A percentile compares a stretch with the other conserved stretches of the same genome.
These are phyloP conservation scores for Gymnothorax javanicus DNA, from an alignment of 2,797 vertebrate species.

Conservation along the genomic window DNA sequence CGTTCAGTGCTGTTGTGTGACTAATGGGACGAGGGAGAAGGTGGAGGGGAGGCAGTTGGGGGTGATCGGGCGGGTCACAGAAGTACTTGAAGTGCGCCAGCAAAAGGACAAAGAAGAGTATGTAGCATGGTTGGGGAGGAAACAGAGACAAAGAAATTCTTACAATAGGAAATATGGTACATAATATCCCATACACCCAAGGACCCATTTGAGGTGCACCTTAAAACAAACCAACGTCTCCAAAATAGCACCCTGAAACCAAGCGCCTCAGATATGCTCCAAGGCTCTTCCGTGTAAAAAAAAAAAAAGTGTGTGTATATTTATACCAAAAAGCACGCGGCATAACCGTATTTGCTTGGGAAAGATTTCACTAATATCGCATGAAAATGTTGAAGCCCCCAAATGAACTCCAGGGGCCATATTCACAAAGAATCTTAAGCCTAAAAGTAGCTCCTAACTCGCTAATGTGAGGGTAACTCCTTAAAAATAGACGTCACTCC, in stretches of 20 bases:
- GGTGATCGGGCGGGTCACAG: slow-evolving; percentile 24
- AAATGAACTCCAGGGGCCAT: background rate
- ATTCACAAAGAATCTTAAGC: slow-evolving; percentile 2
- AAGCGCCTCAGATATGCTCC: slow-evolving; percentile 25
- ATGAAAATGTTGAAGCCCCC: slow-evolving; percentile 10
- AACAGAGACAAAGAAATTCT: slow-evolving; percentile 23
- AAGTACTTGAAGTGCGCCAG: background rate
- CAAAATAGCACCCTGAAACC: slow-evolving; percentile 40
- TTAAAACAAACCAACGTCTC: slow-evolving; percentile 34
- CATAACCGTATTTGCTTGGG: slow-evolving; percentile 14
- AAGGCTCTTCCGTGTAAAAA: background rate
- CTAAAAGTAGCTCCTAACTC: background rate
- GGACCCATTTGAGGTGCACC: slow-evolving; percentile 27
- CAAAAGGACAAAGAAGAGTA: slow-evolving; percentile 28
- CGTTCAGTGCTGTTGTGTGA: background rate
- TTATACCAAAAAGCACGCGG: slow-evolving; percentile 21
- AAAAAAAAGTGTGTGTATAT: background rate
- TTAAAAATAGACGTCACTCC: too few relatives aligned
- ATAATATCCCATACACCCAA: slow-evolving; percentile 10
- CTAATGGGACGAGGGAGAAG: background rate
- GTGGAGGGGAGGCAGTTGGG: background rate
- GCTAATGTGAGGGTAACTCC: too few relatives aligned
- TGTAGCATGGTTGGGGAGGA: background rate
- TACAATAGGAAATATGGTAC: background rate
- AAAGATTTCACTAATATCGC: slow-evolving; percentile 17